Conservation (phyloP, 2,113 vertebrate genomes). For the Gallinago paraguaiae region DNA sequence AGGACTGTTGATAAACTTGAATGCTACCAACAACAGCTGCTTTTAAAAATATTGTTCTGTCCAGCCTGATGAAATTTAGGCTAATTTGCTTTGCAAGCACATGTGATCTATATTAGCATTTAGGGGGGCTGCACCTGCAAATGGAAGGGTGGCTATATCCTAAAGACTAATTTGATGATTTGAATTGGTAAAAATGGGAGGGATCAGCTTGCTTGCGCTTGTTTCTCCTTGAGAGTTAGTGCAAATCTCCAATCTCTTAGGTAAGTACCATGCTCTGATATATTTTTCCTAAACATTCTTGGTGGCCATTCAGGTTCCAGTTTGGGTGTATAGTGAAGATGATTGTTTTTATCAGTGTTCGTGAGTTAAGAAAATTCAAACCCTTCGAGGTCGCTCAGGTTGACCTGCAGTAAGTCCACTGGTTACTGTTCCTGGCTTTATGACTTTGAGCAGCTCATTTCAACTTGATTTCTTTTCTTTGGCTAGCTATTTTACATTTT, state of each 20-base stretch:
- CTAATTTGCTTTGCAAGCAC: constrained; percentile 52
- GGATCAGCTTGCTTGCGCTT: not conserved
- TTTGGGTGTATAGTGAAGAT: not conserved
- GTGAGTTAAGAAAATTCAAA: not conserved
- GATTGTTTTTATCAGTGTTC: not conserved
- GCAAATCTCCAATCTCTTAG: not conserved
- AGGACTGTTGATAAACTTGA: constrained; percentile 63
- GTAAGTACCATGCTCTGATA: not conserved
- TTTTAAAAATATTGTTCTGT: constrained; percentile 55
- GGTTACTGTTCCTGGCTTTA: not conserved
- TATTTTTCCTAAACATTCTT: not conserved
- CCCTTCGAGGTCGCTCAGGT: not conserved
- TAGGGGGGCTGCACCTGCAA: constrained; percentile 33
- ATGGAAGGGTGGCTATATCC: not conserved
- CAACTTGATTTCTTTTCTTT: not conserved
- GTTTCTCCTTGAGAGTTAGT: not conserved
- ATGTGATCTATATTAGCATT: constrained; percentile 36
- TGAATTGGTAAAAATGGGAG: not conserved
- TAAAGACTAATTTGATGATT: not conserved
- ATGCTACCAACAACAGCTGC: constrained; percentile 24
- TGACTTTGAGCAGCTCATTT: not conserved
- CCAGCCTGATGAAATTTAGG: constrained; percentile 44
- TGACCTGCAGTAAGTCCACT: not conserved
- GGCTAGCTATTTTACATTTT: not conserved
- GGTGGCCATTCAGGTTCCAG: not conserved